Conservation (phyloP, 2,797 vertebrate species). For the Rachycentron canadum region DNA sequence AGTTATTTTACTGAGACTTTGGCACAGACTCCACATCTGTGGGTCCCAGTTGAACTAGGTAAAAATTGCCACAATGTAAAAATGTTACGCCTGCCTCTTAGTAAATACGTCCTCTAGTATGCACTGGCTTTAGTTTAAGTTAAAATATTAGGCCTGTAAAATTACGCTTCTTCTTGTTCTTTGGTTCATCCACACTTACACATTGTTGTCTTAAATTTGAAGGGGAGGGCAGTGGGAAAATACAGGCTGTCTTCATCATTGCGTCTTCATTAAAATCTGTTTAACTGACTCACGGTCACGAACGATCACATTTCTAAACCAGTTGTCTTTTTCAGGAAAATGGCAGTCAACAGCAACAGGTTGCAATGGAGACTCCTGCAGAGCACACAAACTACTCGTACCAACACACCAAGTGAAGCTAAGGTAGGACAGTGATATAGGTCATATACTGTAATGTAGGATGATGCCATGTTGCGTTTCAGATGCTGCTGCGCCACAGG, state of each 20-base stretch:
- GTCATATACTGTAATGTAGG: neutral
- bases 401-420: conserved; percentile 94
- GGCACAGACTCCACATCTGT: conserved; percentile 1
- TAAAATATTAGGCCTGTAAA: neutral
- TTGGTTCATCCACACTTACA: conserved; percentile 14
- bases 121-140: neutral
- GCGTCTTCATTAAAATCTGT: neutral
- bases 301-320: neutral
- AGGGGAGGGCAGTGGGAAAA: conserved; percentile 23
- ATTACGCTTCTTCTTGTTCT: neutral
- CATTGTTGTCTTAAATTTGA: neutral
- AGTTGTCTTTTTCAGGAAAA: conserved; percentile 83
- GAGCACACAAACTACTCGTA: conserved; percentile 94
- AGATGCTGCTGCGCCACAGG: no score
- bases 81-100: neutral
- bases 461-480: neutral
- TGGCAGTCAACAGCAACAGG: conserved; percentile 90
- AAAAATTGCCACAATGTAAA: no score
- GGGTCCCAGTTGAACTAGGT: neutral
- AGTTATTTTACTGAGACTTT: neutral
- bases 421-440: conserved; percentile 64
- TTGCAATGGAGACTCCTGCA: conserved; percentile 89
- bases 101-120: conserved; percentile 6
- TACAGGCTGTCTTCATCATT: conserved; percentile 12
- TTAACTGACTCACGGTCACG: neutral